Conservation (phyloP, 2,797 vertebrate genomes). For the Mormyrops boulengeri region DNA sequence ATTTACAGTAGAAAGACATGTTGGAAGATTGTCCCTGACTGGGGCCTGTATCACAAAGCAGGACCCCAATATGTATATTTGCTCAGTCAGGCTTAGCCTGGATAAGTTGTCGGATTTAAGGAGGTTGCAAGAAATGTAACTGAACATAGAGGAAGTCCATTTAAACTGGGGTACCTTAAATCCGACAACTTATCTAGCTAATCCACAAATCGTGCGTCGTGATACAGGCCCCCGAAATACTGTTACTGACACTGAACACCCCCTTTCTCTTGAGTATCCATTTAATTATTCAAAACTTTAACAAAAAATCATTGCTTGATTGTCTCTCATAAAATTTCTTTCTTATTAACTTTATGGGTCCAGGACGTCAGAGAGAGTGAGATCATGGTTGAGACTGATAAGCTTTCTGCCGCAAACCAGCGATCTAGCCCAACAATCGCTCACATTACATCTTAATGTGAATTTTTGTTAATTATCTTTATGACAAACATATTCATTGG, state of each 20-base stretch:
- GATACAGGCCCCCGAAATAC: no score
- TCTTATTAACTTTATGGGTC: slow-evolving; percentile 89
- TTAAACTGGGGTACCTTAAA: no score
- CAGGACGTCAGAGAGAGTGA: slow-evolving; percentile 65
- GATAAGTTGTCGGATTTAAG: no score
- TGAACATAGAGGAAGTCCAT: no score
- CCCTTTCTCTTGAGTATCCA: slow-evolving; percentile 30
- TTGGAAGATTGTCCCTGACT: slow-evolving; percentile 37
- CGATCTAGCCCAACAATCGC: slow-evolving; percentile 70
- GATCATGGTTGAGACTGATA: slow-evolving; percentile 84
- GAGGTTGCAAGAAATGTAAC: no score
- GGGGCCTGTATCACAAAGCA: slow-evolving; percentile 35
- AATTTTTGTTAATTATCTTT: neutral
- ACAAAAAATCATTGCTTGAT: slow-evolving; percentile 64
- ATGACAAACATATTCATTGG: neutral
- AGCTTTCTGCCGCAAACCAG: slow-evolving; percentile 67
- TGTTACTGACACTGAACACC: slow-evolving; percentile 43
- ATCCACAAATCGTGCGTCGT: no score
- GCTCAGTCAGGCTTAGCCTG: no score
- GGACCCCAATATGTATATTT: no score
- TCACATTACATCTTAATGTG: no score
- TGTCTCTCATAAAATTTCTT: slow-evolving; percentile 79
- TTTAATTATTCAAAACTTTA: slow-evolving; percentile 54
- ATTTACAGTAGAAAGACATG: slow-evolving; percentile 42
- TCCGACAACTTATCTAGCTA: no score